phyloP scores from a whole-genome alignment of 2,797 vertebrate species.

The Phyllotis vaccarum region DNA sequence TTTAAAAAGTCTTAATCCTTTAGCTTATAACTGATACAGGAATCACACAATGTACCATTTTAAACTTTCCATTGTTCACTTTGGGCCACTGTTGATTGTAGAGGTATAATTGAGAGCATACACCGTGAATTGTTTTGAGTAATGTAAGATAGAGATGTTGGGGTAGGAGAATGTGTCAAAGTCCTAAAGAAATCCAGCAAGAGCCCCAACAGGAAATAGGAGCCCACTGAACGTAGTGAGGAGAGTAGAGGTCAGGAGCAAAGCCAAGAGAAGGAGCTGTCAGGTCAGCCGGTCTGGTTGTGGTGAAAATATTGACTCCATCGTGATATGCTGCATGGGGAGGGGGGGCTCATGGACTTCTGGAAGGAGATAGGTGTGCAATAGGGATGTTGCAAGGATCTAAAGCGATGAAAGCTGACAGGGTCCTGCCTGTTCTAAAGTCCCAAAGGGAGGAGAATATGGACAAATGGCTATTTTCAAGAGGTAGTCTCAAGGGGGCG shows the following conservation, averaged over 20 bases:
- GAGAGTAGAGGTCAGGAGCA: not conserved
- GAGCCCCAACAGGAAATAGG: not conserved
- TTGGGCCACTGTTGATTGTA: not conserved
- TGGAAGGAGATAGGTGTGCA: not conserved
- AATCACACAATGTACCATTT: not conserved
- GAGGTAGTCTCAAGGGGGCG: not conserved
- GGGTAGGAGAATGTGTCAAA: not conserved
- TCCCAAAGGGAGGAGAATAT: not conserved
- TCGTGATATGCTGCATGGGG: not conserved
- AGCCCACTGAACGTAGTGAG: not conserved
- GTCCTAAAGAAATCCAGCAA: not conserved
- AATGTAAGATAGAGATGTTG: not conserved
- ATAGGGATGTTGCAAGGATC: not conserved
- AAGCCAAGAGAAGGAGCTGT: not conserved
- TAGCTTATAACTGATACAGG: constrained; percentile 10
- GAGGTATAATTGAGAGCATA: not conserved
- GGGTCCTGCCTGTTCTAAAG: not conserved
- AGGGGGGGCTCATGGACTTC: not conserved
- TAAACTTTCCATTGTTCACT: constrained; percentile 33
- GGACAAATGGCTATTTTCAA: not conserved
- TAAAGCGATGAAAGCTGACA: not conserved
- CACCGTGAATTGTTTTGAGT: not conserved
- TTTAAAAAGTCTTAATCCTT: constrained; percentile 41
- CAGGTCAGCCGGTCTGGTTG: not conserved
- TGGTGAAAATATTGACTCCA: not conserved